A percentile compares a stretch with the other conserved stretches of the same genome.
These are phyloP conservation scores for Drosophila heteroneura DNA, from an alignment of 2,888 invertebrate species.

Conservation along the genomic window DNA sequence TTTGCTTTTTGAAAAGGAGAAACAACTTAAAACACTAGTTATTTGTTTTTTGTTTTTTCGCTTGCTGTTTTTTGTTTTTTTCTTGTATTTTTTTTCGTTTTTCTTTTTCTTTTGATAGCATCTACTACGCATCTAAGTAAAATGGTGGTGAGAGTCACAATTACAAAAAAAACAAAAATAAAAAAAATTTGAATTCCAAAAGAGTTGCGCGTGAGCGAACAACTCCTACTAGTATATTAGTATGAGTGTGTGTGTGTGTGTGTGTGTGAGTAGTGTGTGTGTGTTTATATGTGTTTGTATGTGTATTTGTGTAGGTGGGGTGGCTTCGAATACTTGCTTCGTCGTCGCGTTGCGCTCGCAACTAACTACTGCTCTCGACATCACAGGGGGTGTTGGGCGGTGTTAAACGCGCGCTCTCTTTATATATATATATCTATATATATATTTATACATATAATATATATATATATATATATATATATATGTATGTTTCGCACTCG, in stretches of 20 bases:
- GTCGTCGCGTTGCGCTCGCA: conserved; percentile 75
- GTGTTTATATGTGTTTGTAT: conserved; percentile 45
- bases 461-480: conserved; percentile 7
- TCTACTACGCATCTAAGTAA: conserved; percentile 80
- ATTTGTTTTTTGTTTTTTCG: conserved; percentile 47
- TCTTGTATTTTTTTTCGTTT: conserved; percentile 25
- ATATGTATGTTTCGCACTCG: conserved; percentile 43
- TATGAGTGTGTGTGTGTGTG: conserved; percentile 51
- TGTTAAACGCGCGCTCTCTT: conserved; percentile 60
- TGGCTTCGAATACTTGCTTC: conserved; percentile 82
- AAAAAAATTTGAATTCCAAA: conserved; percentile 35
- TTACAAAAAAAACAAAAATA: conserved; percentile 67
- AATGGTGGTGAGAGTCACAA: conserved; percentile 81
- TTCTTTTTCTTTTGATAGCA: conserved; percentile 57
- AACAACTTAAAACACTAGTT: conserved; percentile 77
- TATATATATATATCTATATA: conserved; percentile 2
- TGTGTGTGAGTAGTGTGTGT: conserved; percentile 20
- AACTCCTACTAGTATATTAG: conserved; percentile 60
- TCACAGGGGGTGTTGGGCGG: conserved; percentile 75
- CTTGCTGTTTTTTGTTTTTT: conserved; percentile 13
- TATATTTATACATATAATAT: conserved; percentile 1
- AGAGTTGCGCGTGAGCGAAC: conserved; percentile 38
- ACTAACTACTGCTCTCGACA: conserved; percentile 77
- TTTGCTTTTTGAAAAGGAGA: conserved; percentile 73
- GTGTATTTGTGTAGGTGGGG: conserved; percentile 77